These are phyloP conservation scores for Polia nebulosa DNA, from an alignment of 2,888 invertebrate genomes.

Conservation along the genomic window DNA sequence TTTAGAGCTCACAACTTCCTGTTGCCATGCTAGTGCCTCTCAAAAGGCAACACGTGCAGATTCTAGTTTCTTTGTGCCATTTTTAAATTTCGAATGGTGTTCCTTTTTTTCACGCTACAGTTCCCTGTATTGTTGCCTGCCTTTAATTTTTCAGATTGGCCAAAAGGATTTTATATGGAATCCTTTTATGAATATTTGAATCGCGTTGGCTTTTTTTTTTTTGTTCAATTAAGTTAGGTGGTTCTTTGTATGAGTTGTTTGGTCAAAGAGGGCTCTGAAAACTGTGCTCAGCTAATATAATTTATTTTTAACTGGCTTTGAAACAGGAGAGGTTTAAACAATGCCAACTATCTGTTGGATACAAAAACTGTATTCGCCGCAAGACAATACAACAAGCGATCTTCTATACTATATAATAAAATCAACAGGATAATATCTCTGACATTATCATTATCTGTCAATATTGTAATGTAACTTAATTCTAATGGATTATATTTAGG, in stretches of 20 bases:
- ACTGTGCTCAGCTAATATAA: neutral
- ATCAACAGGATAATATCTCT: no score
- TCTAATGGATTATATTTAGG: no score
- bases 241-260: slow-evolving; percentile 4
- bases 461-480: no score
- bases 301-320: neutral
- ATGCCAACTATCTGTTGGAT: no score
- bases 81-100: slow-evolving; percentile 72
- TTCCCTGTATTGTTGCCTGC: slow-evolving; percentile 22
- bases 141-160: slow-evolving; percentile 42
- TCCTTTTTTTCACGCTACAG: slow-evolving; percentile 35
- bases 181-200: neutral
- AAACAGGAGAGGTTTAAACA: no score
- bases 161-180: slow-evolving; percentile 15
- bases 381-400: no score
- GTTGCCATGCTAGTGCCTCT: slow-evolving; percentile 68
- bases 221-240: neutral
- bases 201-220: neutral
- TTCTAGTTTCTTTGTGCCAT: slow-evolving; percentile 78
- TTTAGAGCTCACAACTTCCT: slow-evolving; percentile 75
- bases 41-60: slow-evolving; percentile 78
- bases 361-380: no score
- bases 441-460: no score
- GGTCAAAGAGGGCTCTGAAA: neutral
- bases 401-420: no score